Evolutionary conservation across 2,113 vertebrate species (phyloP).

Genomic region (Mus pahari): DNA sequence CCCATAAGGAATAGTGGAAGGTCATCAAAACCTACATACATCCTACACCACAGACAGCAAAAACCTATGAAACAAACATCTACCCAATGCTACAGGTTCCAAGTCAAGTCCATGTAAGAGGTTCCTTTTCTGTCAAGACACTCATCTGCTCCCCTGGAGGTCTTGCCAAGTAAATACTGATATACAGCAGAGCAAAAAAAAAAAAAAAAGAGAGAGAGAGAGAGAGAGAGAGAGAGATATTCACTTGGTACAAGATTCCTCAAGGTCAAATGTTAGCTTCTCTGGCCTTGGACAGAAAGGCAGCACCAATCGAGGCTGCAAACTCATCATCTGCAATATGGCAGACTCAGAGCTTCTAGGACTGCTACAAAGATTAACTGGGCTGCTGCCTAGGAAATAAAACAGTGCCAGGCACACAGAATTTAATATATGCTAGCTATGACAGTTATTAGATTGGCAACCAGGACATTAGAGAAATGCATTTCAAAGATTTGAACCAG

Average conservation of each 20-base stretch:
- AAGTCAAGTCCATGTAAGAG: background rate
- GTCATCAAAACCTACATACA: background rate
- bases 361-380: background rate
- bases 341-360: background rate
- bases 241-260: background rate
- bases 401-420: background rate
- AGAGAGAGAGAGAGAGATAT: background rate
- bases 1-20: background rate
- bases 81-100: background rate
- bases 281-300: background rate
- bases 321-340: background rate
- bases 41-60: background rate
- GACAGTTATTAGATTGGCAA: background rate
- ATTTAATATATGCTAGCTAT: background rate
- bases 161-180: conserved; percentile 10
- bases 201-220: background rate
- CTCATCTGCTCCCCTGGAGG: background rate
- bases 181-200: background rate
- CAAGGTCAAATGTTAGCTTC: background rate
- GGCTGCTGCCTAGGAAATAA: background rate
- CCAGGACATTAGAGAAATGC: no score
- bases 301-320: background rate
- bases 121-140: background rate
- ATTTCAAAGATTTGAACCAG: background rate
- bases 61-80: conserved; percentile 13